Percentiles rank a stretch among this genome's conserved stretches.
Conservation (phyloP, 2,888 invertebrate species). For the Nomada flava region DNA sequence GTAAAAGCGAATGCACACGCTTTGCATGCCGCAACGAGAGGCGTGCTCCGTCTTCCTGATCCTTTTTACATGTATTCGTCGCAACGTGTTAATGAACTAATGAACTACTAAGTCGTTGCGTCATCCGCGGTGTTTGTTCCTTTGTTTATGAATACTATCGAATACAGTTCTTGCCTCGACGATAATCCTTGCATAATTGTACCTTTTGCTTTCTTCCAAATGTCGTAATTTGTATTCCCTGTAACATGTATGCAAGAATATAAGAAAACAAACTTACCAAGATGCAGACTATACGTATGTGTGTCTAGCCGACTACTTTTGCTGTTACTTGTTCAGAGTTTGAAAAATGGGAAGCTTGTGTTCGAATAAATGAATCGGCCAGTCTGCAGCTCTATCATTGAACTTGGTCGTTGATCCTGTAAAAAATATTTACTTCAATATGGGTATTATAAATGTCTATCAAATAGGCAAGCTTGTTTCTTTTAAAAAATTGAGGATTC, state of each 20-base stretch:
- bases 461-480: not conserved
- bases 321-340: not conserved
- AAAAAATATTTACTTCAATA: not conserved
- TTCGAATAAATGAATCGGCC: constrained; percentile 24
- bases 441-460: not conserved
- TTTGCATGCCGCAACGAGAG: constrained; percentile 53
- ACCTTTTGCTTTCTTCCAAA: not conserved
- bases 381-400: not conserved
- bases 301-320: no score
- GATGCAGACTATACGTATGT: no score
- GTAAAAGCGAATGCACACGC: constrained; percentile 65
- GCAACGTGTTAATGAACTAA: constrained; percentile 29
- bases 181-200: not conserved
- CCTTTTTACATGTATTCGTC: constrained; percentile 34
- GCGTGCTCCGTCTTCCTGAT: constrained; percentile 44
- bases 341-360: constrained; percentile 1
- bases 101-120: constrained; percentile 30
- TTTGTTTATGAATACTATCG: not conserved
- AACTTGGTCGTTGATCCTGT: not conserved
- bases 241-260: not conserved
- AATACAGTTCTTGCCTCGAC: not conserved
- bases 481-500: not conserved
- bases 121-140: not conserved
- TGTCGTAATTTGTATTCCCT: not conserved
- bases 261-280: not conserved